Conservation (phyloP, 2,113 vertebrate species). For the Vanacampus margaritifer region DNA sequence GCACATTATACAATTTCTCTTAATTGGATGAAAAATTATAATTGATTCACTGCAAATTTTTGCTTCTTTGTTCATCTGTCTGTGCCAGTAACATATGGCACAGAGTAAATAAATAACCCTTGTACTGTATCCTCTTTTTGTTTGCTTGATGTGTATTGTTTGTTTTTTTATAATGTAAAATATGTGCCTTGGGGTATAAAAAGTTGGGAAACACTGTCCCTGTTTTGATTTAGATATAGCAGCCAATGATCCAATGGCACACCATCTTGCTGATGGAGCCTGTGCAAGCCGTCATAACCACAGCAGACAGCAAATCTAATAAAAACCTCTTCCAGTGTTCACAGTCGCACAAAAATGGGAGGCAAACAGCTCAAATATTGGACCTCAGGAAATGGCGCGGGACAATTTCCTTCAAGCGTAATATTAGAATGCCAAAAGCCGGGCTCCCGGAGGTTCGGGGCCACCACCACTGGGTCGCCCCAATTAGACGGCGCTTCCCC, state of each 20-base stretch:
- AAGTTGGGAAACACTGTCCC: neutral
- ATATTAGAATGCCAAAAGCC: slow-evolving; percentile 79
- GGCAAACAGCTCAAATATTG: slow-evolving; percentile 69
- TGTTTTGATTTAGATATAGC: neutral
- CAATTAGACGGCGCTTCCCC: slow-evolving; percentile 83
- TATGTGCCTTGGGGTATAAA: neutral
- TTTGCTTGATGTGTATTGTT: too few species aligned
- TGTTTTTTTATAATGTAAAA: too few species aligned
- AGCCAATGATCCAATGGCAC: neutral
- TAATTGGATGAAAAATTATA: too few species aligned
- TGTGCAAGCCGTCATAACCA: neutral
- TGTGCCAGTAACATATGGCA: too few species aligned
- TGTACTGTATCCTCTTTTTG: too few species aligned
- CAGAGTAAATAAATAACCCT: too few species aligned
- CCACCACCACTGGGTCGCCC: slow-evolving; percentile 71
- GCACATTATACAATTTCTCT: too few species aligned
- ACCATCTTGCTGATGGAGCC: neutral
- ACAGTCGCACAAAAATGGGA: slow-evolving; percentile 73
- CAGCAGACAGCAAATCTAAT: slow-evolving; percentile 71
- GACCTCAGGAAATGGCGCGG: slow-evolving; percentile 86
- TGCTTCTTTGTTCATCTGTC: too few species aligned
- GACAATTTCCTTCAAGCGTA: slow-evolving; percentile 87
- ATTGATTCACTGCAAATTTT: too few species aligned
- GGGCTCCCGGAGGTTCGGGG: slow-evolving; percentile 75
- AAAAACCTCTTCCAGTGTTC: slow-evolving; percentile 79